Evolutionary conservation across 2,888 invertebrate species (phyloP).

Genomic region (Andrena marginata): DNA sequence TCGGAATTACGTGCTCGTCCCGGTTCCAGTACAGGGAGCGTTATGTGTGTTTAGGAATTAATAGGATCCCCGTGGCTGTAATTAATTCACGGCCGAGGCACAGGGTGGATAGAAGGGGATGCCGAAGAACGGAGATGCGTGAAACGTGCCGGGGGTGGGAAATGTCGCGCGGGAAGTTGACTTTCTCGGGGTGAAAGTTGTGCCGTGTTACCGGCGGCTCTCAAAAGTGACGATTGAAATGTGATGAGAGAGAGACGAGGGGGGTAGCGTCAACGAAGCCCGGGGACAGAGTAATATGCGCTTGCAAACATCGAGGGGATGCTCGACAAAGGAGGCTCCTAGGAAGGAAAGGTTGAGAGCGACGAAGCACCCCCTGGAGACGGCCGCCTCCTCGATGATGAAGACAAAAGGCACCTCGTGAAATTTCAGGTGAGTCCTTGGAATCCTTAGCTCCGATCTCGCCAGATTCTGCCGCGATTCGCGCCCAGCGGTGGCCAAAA

Average conservation of each 20-base stretch:
- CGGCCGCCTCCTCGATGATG: slow-evolving; percentile 41
- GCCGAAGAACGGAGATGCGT: neutral
- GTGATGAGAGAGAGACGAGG: slow-evolving; percentile 12
- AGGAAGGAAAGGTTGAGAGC: slow-evolving; percentile 30
- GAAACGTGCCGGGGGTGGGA: neutral
- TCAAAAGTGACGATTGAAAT: slow-evolving; percentile 38
- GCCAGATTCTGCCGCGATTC: no score
- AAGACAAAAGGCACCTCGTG: slow-evolving; percentile 38
- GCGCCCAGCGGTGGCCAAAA: no score
- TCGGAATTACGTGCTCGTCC: no score
- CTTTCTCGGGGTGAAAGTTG: slow-evolving; percentile 9
- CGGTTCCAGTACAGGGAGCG: no score
- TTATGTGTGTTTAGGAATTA: no score
- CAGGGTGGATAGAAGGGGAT: no score
- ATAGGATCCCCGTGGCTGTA: no score
- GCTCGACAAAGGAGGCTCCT: slow-evolving; percentile 44
- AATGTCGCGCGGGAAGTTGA: slow-evolving; percentile 21
- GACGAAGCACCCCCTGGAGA: slow-evolving; percentile 25
- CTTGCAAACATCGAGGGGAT: slow-evolving; percentile 25
- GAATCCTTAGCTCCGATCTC: neutral
- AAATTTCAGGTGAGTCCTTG: slow-evolving; percentile 47
- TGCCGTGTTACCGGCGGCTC: neutral
- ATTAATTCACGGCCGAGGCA: no score
- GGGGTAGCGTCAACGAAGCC: neutral
- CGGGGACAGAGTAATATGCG: slow-evolving; percentile 32